Evolutionary conservation across 2,888 invertebrate genomes (phyloP), one percentile per base, ranked within the genome.

Genomic region (Aproaerema taeniolella): DNA sequence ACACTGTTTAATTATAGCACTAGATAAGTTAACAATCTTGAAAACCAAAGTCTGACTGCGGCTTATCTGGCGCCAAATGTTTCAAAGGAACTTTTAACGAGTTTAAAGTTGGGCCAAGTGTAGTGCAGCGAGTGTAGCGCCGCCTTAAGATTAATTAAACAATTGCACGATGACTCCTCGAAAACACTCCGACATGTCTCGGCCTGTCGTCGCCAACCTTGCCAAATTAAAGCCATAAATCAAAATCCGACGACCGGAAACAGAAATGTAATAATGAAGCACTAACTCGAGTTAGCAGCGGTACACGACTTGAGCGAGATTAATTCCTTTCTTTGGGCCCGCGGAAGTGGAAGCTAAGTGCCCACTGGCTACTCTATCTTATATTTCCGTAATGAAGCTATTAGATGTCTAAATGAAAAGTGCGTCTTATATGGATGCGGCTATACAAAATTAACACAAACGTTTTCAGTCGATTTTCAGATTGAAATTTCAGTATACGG

Each of bases 31-130:
- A 83, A 82, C 79, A 83, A 82, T 83, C 75, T 77, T 59, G 61
- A 67, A n/a, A 77, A 74, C 61, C 67, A 59, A 76, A 81, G 75
- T 77, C 80, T 72, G 71, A 79, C 75, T 79, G 82, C 66, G 83
- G 83, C 85, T 85, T 85, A 85, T 85, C 85, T 81, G 75, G 79
- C 82, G 82, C 82, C 85, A 83, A 85, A 86, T 86, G 85, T 85
- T 78, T 71, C 83, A 73, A 82, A 79, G 81, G 73, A 86, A 85
- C 82, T 86, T 86, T 83, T 85, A 86, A 86, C 85, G 83, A 85
- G 85, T 86, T 85, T 79, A 83, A 83, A 85, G 82, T 83, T 81
- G 74, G 69, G 65, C 76, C 74, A 65, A 83, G 81, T 81, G 80
- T 80, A 83, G 74, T 85, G 80, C 75, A 53, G 55, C 41, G 50